These are phyloP conservation scores for Mus spicilegus DNA, from an alignment of 2,113 vertebrate species.

Conservation along the genomic window DNA sequence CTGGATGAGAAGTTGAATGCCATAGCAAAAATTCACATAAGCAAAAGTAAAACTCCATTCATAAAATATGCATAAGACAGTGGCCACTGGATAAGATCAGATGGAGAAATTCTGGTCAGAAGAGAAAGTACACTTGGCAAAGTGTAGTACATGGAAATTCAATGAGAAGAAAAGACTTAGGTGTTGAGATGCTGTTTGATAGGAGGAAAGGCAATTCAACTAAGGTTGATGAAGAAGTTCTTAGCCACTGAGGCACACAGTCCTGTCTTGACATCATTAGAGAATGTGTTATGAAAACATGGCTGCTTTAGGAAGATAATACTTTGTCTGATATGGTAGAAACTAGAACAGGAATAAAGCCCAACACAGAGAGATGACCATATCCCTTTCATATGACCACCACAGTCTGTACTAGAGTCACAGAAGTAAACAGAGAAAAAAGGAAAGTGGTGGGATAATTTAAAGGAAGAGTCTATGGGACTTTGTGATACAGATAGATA, in stretches of 20 bases:
- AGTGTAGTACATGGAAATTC: not conserved
- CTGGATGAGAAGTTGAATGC: not conserved
- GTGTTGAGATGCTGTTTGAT: constrained; percentile 11
- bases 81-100: not conserved
- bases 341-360: not conserved
- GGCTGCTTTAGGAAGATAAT: constrained; percentile 32
- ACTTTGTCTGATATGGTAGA: not conserved
- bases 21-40: not conserved
- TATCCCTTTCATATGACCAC: not conserved
- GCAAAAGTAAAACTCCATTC: constrained; percentile 34
- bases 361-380: not conserved
- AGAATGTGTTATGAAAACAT: not conserved
- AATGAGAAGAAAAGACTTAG: not conserved
- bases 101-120: not conserved
- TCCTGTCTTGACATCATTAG: not conserved
- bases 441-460: not conserved
- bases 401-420: not conserved
- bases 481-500: not conserved
- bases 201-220: not conserved
- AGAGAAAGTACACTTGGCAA: not conserved
- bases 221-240: not conserved
- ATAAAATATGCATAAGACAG: not conserved
- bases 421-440: not conserved
- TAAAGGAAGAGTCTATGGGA: not conserved
- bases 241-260: not conserved